These are phyloP conservation scores for Macroramphosus scolopax DNA, from an alignment of 2,797 vertebrate species.

Conservation along the genomic window DNA sequence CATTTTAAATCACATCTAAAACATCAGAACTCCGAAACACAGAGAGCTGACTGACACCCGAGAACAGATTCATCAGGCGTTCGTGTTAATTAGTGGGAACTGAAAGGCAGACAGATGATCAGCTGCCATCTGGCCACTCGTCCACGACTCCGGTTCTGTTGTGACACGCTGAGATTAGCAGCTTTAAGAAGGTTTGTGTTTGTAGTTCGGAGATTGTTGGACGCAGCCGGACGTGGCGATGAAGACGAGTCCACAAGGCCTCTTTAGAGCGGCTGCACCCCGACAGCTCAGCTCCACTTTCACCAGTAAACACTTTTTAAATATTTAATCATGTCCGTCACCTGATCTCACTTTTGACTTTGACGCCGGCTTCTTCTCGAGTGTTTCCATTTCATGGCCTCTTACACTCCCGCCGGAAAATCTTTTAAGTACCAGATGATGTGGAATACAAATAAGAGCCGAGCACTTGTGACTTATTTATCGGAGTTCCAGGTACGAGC, in stretches of 20 bases:
- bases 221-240: constrained; percentile 55
- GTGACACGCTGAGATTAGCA: constrained; percentile 3
- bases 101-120: constrained; percentile 36
- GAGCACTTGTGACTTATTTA: no score
- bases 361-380: constrained; percentile 67
- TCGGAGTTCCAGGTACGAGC: no score
- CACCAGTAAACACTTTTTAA: constrained; percentile 73
- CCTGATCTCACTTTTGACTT: constrained; percentile 75
- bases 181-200: constrained; percentile 2
- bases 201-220: constrained; percentile 27
- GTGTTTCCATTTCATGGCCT: constrained; percentile 53
- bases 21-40: no score
- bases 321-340: constrained; percentile 78
- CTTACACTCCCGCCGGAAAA: constrained; percentile 8
- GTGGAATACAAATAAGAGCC: no score
- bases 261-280: constrained; percentile 66
- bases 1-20: constrained; percentile 6
- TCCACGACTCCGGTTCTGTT: constrained; percentile 25
- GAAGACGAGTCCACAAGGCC: constrained; percentile 72
- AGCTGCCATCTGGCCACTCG: constrained; percentile 48
- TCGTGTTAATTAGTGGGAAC: no score
- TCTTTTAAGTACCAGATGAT: constrained; percentile 5
- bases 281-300: constrained; percentile 60
- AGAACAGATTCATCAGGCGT: no score
- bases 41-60: no score